Evolutionary conservation across 2,888 invertebrate genomes (phyloP), one percentile per base, ranked within the genome.

Genomic region (Argyra leucocephala): DNA sequence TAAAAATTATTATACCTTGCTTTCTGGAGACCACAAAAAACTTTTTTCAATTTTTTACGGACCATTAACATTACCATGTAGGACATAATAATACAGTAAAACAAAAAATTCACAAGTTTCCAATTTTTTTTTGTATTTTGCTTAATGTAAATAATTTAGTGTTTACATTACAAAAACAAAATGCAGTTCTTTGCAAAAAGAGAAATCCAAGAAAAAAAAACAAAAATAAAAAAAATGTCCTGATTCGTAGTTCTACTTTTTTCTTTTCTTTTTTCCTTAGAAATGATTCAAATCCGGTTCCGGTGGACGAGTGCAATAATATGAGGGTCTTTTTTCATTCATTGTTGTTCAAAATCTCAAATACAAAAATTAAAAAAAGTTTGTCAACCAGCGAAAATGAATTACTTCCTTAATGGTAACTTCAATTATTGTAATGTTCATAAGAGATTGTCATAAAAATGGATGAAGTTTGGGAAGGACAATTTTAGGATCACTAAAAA

Each of bases 331-430:
- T 37, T 26, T 26, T 31, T 31, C 9, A 10, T 31, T 31, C n/a
- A 31, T 31, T 31, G 31, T 31, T 31, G 3, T 1, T 12, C 7
- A 26, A 26, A 26, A 26, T 6, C 26, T 4, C 4, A 31, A 7
- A 31, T 10, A 31, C 7, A 31, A 31, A 31, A 31, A 31, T 31
- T 2, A 48, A 48, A 5, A 15, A 48, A 48, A 48, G n/a, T 48
- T 48, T 48, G 48, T 48, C 18, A 48, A 48, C 48, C 48, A 15
- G 2, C 48, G 12, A 48, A 48, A 48, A 48, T 48, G n/a, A n/a
- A 48, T 48, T 48, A 48, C 48, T 48, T 48, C 48, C 48, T 48
- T 48, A 48, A 48, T 48, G 18, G 48, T 48, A 48, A 48, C 18
- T 48, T n/a, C 7, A 9, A 48, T 48, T 48, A 18, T 48, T 48